A percentile compares a stretch with the other conserved stretches of the same genome.
Conservation (phyloP, 2,797 vertebrate genomes). For the Gambusia yucatana region DNA sequence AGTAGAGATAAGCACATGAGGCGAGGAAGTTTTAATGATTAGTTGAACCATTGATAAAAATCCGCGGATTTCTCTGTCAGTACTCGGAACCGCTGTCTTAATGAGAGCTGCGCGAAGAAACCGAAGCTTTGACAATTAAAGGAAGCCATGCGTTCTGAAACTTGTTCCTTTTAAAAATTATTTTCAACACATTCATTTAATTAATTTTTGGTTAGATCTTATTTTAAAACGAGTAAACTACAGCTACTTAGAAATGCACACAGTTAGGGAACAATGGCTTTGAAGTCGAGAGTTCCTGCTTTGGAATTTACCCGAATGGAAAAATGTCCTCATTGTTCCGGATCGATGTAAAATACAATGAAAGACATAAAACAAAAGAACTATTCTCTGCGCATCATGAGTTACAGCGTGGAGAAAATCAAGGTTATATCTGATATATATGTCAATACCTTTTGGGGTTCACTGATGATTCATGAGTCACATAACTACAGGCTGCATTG, state of each 20-base stretch:
- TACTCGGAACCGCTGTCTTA: slow-evolving; percentile 60
- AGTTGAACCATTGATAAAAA: slow-evolving; percentile 77
- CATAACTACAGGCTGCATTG: slow-evolving; percentile 36
- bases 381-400: slow-evolving; percentile 10
- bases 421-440: slow-evolving; percentile 51
- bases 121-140: slow-evolving; percentile 60
- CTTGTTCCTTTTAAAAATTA: slow-evolving; percentile 45
- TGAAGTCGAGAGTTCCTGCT: slow-evolving; percentile 21
- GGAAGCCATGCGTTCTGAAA: slow-evolving; percentile 61
- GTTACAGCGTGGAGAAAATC: slow-evolving; percentile 17
- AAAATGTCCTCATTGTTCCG: neutral
- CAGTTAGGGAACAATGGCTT: slow-evolving; percentile 9
- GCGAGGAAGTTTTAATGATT: slow-evolving; percentile 69
- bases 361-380: neutral
- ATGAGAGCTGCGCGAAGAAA: slow-evolving; percentile 62
- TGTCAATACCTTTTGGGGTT: slow-evolving; percentile 35
- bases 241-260: slow-evolving; percentile 19
- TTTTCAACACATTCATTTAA: slow-evolving; percentile 18
- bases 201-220: slow-evolving; percentile 20
- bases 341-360: slow-evolving; percentile 11
- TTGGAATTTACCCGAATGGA: slow-evolving; percentile 15
- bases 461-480: slow-evolving; percentile 55
- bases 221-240: slow-evolving; percentile 26
- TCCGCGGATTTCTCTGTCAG: slow-evolving; percentile 41
- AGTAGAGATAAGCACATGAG: slow-evolving; percentile 28